Base-by-base conservation (phyloP, 64 coral and sea anemone genomes). In the Montipora capricornis region DNA sequence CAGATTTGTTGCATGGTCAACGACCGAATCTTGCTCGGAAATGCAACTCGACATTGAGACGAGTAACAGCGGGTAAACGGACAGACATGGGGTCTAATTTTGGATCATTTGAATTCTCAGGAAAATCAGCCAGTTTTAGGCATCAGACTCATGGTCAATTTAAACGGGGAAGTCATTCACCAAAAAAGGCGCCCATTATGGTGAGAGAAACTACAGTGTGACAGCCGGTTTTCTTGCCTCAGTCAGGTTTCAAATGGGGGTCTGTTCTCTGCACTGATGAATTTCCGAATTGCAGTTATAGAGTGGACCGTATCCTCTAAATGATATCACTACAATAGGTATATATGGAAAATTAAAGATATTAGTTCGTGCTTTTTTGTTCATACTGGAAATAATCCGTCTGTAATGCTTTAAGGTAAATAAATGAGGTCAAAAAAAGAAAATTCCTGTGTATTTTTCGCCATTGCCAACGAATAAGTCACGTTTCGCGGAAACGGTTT, bases 1-100 rank as follows among this genome's bases (percentile, higher is more conserved):
- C 77, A 14, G 93, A 98, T 74, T 92, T 95, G 13, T 88, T 98
- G 53, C 96, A 92, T 13, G 94, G 96, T 62, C 89, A 80, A 62
- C 94, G 60, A 79, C 89, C 93, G 8, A 80, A 89, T 87, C 61
- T 98, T 4, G 68, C 13, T 13, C 84, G 93, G 1, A 82, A 26
- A 19, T 84, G 93, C 4, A 73, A 50, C 9, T 20, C 76, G 47
- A 88, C 70, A 73, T 10, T 3, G 45, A 86, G 71, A 12, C 17
- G 17, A n/a, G 5, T 71, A n/a, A 29, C 5, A 68, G 11, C 62
- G 8, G 10, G 10, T 3, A 86, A 59, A 71, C 82, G 45, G 17
- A 73, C 45, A 2, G 7, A 49, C 50, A 71, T 86, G 44, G 66
- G 46, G 4, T 86, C 82, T 12, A 5, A 13, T 71, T 17, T 86